Evolutionary conservation across 2,113 vertebrate genomes (phyloP), one percentile per base, ranked within the genome.

Genomic region (Turdus rufiventris): DNA sequence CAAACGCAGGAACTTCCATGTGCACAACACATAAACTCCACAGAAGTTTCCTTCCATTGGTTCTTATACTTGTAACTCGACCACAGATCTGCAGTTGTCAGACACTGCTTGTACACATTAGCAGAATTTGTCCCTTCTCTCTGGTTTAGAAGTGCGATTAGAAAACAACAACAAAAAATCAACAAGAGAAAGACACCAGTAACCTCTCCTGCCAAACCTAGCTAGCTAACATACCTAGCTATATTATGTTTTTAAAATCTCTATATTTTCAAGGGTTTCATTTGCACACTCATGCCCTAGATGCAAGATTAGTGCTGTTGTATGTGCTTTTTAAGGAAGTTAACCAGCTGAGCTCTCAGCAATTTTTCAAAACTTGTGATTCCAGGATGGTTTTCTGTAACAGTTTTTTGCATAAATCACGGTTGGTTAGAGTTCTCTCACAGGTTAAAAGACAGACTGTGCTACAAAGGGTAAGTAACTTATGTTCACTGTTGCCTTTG

Each of bases 1-100:
- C 57, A 96, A 92, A 84, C 68, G 86, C 83, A 78, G 83, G 85
- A 95, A 96, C 80, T 83, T 58, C 24, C 83, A 86, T 20, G 60
- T 10, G 36, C 43, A 72, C 65, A 85, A 48, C 20, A 57, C 45
- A 50, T 5, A 60, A 24, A 26, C 14, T 51, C 21, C 63, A 61
- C 36, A 61, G 48, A 78, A 79, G 20, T 50, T 65, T 34, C 34
- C 53, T 67, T 29, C 24, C 26, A 43, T 11, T 42, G 33, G 24
- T 29, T 91, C 34, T 50, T 31, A 7, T 31, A 48, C 24, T 60
- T 48, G 14, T 6, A 18, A 18, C 18, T 58, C 63, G 47, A 48
- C n/a, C 50, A 70, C 5, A 0, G 12, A 47, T 13, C 24, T 73
- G 18, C 48, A 53, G 18, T n/a, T 23, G 10, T 54, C 80, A n/a